Evolutionary conservation across 35 echinoderm and acorn worm genomes (phyloP).

Genomic region (Eucidaris tribuloides): DNA sequence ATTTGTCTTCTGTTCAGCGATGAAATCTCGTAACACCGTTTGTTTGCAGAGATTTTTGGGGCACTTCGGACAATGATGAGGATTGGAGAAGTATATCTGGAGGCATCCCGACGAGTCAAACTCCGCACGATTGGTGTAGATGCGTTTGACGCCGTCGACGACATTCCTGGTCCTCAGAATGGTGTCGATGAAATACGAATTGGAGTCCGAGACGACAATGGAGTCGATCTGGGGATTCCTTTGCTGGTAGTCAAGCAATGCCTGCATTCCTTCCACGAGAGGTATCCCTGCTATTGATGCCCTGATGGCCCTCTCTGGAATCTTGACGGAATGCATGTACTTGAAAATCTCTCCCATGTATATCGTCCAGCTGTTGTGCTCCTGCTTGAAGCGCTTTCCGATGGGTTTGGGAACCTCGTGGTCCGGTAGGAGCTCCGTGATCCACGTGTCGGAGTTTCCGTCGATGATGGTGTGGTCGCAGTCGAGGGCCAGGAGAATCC

Average conservation of each 20-base stretch:
- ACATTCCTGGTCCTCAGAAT: constrained; percentile 9
- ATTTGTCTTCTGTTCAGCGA: neutral
- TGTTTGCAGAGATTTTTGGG: constrained; percentile 64
- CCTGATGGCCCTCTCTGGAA: constrained; percentile 17
- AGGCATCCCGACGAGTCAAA: constrained; percentile 48
- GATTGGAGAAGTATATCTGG: constrained; percentile 36
- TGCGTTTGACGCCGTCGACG: neutral
- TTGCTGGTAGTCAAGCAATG: constrained; percentile 50
- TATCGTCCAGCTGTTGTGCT: constrained; percentile 50
- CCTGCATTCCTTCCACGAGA: constrained; percentile 47
- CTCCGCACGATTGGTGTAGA: constrained; percentile 63
- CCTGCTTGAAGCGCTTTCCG: neutral
- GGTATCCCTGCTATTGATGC: constrained; percentile 32
- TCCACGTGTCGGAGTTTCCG: constrained; percentile 49
- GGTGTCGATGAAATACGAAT: constrained; percentile 54
- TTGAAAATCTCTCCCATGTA: constrained; percentile 66
- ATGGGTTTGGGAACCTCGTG: constrained; percentile 50
- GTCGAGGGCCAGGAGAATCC: constrained; percentile 41
- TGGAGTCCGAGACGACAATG: constrained; percentile 64
- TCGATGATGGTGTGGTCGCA: constrained; percentile 82
- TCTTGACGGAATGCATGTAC: constrained; percentile 22
- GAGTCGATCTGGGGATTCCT: constrained; percentile 31
- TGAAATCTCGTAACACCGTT: constrained; percentile 16
- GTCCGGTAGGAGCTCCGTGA: constrained; percentile 34
- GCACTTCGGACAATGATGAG: constrained; percentile 51